Conservation (phyloP, 2,888 invertebrate genomes). For the Pammene fasciana region DNA sequence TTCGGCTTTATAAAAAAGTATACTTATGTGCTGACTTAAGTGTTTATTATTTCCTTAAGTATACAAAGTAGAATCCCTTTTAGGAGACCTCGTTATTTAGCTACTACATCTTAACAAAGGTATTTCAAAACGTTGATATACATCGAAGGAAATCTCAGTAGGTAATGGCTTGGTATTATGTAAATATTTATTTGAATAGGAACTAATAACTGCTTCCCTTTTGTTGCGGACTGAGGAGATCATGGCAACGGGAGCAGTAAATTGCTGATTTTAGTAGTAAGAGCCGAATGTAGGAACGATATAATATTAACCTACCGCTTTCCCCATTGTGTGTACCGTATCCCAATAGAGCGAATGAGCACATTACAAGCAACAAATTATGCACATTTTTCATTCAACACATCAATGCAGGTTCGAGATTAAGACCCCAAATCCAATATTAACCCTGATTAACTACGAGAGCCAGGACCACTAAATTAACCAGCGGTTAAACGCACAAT, state of each 20-base stretch:
- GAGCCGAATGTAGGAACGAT: background rate
- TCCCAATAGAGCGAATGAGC: background rate
- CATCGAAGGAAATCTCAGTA: conserved; percentile 32
- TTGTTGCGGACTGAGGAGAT: conserved; percentile 7
- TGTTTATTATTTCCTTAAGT: background rate
- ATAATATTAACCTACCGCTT: no score
- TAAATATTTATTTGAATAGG: conserved; percentile 36
- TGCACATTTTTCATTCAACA: no score
- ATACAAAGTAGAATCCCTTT: conserved; percentile 7
- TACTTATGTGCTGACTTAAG: background rate
- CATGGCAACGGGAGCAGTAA: background rate
- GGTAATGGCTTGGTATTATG: conserved; percentile 22
- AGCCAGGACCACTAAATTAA: background rate
- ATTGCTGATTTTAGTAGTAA: background rate
- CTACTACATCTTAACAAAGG: conserved; percentile 21
- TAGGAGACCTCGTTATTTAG: background rate
- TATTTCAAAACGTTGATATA: conserved; percentile 32
- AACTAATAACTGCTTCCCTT: conserved; percentile 19
- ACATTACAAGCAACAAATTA: background rate
- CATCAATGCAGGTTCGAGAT: background rate
- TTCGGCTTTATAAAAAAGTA: no score
- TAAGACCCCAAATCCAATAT: conserved; percentile 9
- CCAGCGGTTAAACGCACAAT: background rate
- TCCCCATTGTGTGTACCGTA: no score
- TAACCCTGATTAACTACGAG: background rate